Base-by-base conservation (phyloP, 2,888 invertebrate species). In the Orthosia gothica region DNA sequence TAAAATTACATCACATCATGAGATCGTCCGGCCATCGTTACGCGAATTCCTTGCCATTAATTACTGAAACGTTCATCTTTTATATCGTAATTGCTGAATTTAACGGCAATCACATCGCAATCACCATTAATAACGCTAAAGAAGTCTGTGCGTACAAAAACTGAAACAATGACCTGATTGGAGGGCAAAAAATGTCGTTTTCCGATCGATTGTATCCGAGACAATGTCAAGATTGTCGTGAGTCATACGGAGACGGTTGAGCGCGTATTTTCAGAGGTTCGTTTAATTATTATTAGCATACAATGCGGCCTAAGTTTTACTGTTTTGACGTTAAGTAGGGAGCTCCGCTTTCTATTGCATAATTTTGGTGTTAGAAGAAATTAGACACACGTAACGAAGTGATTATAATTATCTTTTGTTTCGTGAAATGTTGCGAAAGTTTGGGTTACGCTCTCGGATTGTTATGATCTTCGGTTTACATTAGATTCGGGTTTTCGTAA, bases 11-110 rank as follows among this genome's bases (percentile, higher is more conserved):
- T 79, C 75, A 68, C 65, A 64, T 90, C 82, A 86, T 75, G 76
- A 76, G 58, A 79, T 58, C 64, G 65, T 68, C 70, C 55, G 45
- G 62, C 45, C 64, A 58, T 65, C 52, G 20, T 62, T 73, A 76
- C 52, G 67, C 77, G 54, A 86, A 89, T 89, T 89, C 88, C 89
- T 91, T 91, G 92, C 92, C 92, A 90, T 89, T 89, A 70, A 82
- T 77, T 72, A 78, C 69, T 67, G 47, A 74, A 82, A 70, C 66
- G 50, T 70, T 74, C 16, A 23, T 62, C 67, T 85, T 73, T 76
- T 79, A 65, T 78, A 75, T 57, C 7, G 59, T 84, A 84, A 87
- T 79, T 81, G 75, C 50, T 64, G 79, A 82, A 87, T 81, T 88
- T 82, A 76, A 79, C 70, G 68, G 62, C 61, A 81, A 82, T 78